Percentiles rank a stretch among this genome's conserved stretches.
phyloP scores from a whole-genome alignment of 2,888 invertebrate genomes.

The Nomada ruficornis region DNA sequence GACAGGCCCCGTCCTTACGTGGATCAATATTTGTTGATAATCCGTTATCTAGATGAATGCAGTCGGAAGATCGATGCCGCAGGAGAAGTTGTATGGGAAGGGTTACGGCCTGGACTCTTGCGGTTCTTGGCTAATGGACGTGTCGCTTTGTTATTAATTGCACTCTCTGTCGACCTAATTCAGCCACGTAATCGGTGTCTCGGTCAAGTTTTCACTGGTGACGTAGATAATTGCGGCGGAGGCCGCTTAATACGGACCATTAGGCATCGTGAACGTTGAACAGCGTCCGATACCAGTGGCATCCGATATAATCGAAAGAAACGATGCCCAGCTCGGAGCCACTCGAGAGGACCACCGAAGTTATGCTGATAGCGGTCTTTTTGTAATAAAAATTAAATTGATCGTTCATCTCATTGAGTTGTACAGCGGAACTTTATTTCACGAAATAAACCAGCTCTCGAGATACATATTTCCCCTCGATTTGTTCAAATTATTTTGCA shows the following conservation, averaged over 20 bases:
- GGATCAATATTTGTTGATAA: constrained; percentile 56
- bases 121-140: constrained; percentile 65
- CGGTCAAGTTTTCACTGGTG: constrained; percentile 66
- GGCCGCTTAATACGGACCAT: constrained; percentile 74
- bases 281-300: constrained; percentile 63
- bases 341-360: constrained; percentile 62
- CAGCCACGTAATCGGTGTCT: constrained; percentile 65
- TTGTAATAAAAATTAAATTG: constrained; percentile 41
- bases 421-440: constrained; percentile 29
- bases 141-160: constrained; percentile 72
- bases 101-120: constrained; percentile 13
- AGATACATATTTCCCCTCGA: constrained; percentile 11
- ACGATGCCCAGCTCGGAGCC: constrained; percentile 33
- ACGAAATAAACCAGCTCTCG: background rate
- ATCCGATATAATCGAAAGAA: constrained; percentile 64
- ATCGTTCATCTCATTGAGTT: constrained; percentile 32
- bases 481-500: constrained; percentile 1
- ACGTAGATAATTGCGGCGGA: constrained; percentile 65
- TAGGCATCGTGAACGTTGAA: constrained; percentile 67
- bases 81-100: constrained; percentile 33
- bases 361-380: constrained; percentile 55
- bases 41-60: constrained; percentile 53
- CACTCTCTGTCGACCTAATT: constrained; percentile 66
- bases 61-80: constrained; percentile 45
- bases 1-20: constrained; percentile 17